Evolutionary conservation across 2,113 vertebrate genomes (phyloP).

Genomic region (Barbus barbus): DNA sequence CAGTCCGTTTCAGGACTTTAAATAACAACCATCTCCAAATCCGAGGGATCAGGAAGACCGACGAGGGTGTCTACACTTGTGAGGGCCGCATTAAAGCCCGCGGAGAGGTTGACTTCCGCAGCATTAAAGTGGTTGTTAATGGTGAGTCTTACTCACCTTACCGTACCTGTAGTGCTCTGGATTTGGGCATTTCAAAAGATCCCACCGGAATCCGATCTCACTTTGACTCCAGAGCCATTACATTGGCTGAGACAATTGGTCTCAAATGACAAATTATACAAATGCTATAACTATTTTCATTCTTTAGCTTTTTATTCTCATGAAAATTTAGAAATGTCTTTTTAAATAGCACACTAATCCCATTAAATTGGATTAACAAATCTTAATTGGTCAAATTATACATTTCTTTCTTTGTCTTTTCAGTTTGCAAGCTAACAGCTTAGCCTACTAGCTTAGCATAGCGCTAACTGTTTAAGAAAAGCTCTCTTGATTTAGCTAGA

Average conservation of each 20-base stretch:
- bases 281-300: background rate
- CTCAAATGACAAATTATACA: no score
- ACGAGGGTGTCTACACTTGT: conserved; percentile 92
- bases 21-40: conserved; percentile 97
- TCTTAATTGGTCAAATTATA: background rate
- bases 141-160: conserved; percentile 77
- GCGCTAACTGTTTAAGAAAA: background rate
- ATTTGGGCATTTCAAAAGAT: background rate
- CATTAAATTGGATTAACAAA: background rate
- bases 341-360: background rate
- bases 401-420: background rate
- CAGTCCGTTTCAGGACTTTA: conserved; percentile 90
- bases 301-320: background rate
- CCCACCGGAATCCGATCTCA: no score
- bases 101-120: conserved; percentile 93
- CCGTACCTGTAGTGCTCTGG: conserved; percentile 23
- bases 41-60: conserved; percentile 91
- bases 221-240: no score
- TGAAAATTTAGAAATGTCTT: no score
- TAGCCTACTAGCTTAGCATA: background rate
- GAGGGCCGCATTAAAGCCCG: conserved; percentile 92
- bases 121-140: conserved; percentile 94
- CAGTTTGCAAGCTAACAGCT: background rate
- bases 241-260: no score
- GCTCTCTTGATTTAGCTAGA: background rate